Evolutionary conservation across 2,888 invertebrate genomes (phyloP), one percentile per base, ranked within the genome.

Genomic region (Parapristionchus giblindavisi): DNA sequence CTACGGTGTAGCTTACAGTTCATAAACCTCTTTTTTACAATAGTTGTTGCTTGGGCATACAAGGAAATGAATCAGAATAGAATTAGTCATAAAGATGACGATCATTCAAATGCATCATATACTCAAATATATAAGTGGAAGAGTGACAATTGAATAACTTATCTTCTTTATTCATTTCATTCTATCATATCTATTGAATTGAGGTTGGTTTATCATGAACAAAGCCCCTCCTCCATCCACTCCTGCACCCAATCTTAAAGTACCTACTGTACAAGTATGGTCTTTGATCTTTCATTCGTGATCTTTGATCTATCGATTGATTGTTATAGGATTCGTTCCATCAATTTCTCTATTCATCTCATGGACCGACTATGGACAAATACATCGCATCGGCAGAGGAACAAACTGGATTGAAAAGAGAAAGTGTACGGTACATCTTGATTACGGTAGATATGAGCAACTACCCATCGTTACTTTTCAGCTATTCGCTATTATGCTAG

Each of bases 401-500:
- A 72, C 14, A 65, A 52, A 79, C 79, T 6, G 75, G 75, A 2
- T 11, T 71, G 48, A 77, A 77, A 36, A 76, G 82, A 1, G 80
- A 80, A 36, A 65, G 78, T 11, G 48, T 80, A 29, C 8, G 24
- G 5, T 56, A 36, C 1, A 29, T 68, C n/a, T 51, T 56, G 21
- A n/a, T n/a, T 58, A 34, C 3, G 32, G 21, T 58, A 24, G 8
- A 21, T 17, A 65, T 65, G 29, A 17, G 32, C 21, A 17, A 6
- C 48, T 68, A 21, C 6, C 21, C n/a, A n/a, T 36, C 32, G n/a
- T 32, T 32, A 17, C 1, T 2, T 75, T 65, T 75, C 48, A 80
- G 79, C 34, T 75, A 21, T 80, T 79, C 61, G 80, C 81, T 60
- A 76, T 48, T n/a, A 52, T 78, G 6, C 14, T 79, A 21, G 77